Base-by-base conservation (phyloP, 1,140 invertebrate genomes). In the Drosophila nebulosa region DNA sequence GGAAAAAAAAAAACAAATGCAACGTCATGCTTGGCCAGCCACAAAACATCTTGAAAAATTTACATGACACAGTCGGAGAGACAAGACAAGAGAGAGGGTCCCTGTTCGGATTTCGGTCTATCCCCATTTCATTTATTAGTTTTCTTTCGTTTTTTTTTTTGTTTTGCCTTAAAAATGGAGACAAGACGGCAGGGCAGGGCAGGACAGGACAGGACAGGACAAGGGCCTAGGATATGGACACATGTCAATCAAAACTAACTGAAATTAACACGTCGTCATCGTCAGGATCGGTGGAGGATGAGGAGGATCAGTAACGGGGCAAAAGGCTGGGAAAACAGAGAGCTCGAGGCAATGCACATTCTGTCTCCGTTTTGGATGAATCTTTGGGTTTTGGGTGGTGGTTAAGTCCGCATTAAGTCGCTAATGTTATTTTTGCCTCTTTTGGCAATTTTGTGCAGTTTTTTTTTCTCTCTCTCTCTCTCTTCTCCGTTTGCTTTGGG, bases 201-300 rank as follows among this genome's bases (percentile, higher is more conserved):
- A 46, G 39, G 39, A 67, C 59, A 51, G 57, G 30, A n/a, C 14
- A 32, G 39, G 39, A 67, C 59, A 51, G 57, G 30, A n/a, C 14
- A 32, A n/a, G n/a, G n/a, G n/a, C n/a, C n/a, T n/a, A n/a, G n/a
- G n/a, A n/a, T 50, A 22, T 60, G 77, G 81, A 85, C 81, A 85
- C 74, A 86, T 86, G 81, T 86, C 81, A 86, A 86, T 86, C 81
- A 86, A 78, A 78, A 3, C 4, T n/a, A 42, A 42, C 6, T 67
- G 59, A 86, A 86, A 85, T 85, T 74, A 85, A 85, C 81, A 85
- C 81, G 64, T 85, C 78, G 64, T 81, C 80, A 81, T 71, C 63
- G 35, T 55, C 22, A 58, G 50, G 50, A 64, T 73, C 26, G n/a
- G 10, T 32, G 35, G 21, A 51, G 26, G 27, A 6, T 35, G 3